phyloP scores from a whole-genome alignment of 2,797 vertebrate species.

The Pelodytes ibericus region DNA sequence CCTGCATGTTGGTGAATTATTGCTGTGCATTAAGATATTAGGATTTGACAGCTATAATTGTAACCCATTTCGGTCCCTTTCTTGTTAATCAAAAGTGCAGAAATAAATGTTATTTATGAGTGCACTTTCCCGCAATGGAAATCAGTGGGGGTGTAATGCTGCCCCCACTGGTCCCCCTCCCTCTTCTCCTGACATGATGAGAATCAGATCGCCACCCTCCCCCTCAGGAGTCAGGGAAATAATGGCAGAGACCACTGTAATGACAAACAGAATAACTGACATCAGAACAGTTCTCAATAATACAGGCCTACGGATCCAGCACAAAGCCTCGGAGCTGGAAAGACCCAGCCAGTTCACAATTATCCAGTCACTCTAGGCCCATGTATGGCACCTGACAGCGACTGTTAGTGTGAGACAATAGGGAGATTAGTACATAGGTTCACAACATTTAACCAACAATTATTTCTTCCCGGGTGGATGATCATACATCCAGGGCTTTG shows the following conservation, averaged over 20 bases:
- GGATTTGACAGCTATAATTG: slow-evolving; percentile 62
- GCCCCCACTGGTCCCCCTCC: background rate
- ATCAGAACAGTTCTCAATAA: slow-evolving; percentile 11
- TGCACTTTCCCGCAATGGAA: slow-evolving; percentile 58
- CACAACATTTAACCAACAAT: slow-evolving; percentile 8
- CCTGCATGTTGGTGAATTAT: slow-evolving; percentile 64
- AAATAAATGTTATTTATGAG: slow-evolving; percentile 60
- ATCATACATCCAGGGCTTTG: background rate
- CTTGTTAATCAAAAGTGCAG: slow-evolving; percentile 57
- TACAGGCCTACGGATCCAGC: slow-evolving; percentile 2
- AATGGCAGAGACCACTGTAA: slow-evolving; percentile 40
- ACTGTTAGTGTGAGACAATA: background rate
- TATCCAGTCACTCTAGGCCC: slow-evolving; percentile 13
- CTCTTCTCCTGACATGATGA: slow-evolving; percentile 19
- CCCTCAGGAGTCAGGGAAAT: slow-evolving; percentile 27
- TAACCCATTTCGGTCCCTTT: slow-evolving; percentile 54
- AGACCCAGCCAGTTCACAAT: background rate
- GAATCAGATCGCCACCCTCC: slow-evolving; percentile 20
- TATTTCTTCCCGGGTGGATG: background rate
- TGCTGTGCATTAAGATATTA: slow-evolving; percentile 74
- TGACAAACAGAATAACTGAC: slow-evolving; percentile 11
- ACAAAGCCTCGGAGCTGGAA: background rate
- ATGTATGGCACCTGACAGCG: background rate
- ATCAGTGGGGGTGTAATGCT: slow-evolving; percentile 45
- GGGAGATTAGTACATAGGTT: background rate